A percentile compares a stretch with the other conserved stretches of the same genome.
phyloP scores from a whole-genome alignment of 1,140 invertebrate genomes.

The Lamellibrachia luymesi region DNA sequence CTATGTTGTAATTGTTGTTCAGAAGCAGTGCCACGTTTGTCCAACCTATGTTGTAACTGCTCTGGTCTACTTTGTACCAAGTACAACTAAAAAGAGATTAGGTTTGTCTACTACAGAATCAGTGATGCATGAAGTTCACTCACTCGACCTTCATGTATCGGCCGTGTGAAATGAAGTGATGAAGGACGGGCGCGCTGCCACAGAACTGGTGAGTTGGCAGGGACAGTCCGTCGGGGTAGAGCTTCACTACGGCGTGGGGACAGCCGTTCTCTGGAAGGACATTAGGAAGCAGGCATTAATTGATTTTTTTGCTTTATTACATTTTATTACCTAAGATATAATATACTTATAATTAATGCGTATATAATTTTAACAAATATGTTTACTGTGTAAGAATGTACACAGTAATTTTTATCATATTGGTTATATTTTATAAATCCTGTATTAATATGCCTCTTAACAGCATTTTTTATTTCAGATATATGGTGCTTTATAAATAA shows the following conservation, averaged over 20 bases:
- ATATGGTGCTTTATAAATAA: too few species aligned
- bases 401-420: too few species aligned
- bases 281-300: not conserved
- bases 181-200: conserved; percentile 63
- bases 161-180: conserved; percentile 72
- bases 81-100: not conserved
- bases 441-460: too few species aligned
- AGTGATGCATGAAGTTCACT: conserved; percentile 29
- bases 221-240: conserved; percentile 61
- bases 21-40: not conserved
- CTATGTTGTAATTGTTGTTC: not conserved
- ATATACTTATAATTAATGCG: too few species aligned
- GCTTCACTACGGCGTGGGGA: conserved; percentile 37
- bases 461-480: too few species aligned
- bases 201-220: conserved; percentile 82
- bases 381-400: too few species aligned
- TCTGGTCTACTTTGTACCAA: not conserved
- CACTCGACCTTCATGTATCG: conserved; percentile 80
- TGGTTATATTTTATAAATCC: too few species aligned
- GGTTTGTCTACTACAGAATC: not conserved
- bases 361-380: too few species aligned
- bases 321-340: too few species aligned
- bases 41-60: not conserved
- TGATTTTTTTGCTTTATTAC: too few species aligned
- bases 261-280: conserved; percentile 71